A percentile compares a stretch with the other conserved stretches of the same genome.
Conservation (phyloP, 2,797 vertebrate species). For the Sebastes kiyomatsui region DNA sequence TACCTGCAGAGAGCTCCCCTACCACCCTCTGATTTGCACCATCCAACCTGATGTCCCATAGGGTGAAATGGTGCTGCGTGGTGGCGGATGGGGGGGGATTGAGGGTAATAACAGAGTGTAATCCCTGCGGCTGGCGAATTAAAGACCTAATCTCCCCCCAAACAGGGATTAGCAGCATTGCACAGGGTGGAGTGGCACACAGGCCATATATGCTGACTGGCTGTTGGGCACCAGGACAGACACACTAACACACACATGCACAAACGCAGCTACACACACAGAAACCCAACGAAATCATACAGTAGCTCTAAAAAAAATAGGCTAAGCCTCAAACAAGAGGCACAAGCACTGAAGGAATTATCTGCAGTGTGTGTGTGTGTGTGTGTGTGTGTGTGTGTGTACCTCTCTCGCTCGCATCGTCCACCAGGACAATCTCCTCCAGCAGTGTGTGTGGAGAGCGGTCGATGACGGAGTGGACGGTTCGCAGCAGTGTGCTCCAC, state of each 20-base stretch:
- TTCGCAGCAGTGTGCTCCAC: constrained; percentile 96
- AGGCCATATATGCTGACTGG: constrained; percentile 41
- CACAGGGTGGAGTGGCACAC: constrained; percentile 59
- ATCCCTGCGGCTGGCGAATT: constrained; percentile 76
- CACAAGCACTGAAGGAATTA: constrained; percentile 51
- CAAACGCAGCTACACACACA: not conserved
- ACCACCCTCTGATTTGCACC: not conserved
- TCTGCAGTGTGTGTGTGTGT: constrained; percentile 12
- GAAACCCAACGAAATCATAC: constrained; percentile 37
- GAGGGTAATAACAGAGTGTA: constrained; percentile 79
- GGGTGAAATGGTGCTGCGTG: constrained; percentile 47
- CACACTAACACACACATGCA: constrained; percentile 12
- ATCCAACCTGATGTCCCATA: constrained; percentile 41
- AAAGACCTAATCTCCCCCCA: constrained; percentile 79
- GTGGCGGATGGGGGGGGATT: constrained; percentile 35
- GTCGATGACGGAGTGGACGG: constrained; percentile 96
- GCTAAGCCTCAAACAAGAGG: constrained; percentile 65
- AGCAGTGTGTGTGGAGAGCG: constrained; percentile 93
- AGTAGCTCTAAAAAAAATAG: constrained; percentile 58
- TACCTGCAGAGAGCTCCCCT: constrained; percentile 16
- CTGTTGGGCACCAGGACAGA: constrained; percentile 7
- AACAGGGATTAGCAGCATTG: constrained; percentile 77
- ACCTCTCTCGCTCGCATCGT: constrained; percentile 98
- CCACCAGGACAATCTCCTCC: constrained; percentile 96
- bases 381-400: constrained; percentile 29